These are phyloP conservation scores for Drosophila bocqueti DNA, from an alignment of 1,140 invertebrate genomes.

Conservation along the genomic window DNA sequence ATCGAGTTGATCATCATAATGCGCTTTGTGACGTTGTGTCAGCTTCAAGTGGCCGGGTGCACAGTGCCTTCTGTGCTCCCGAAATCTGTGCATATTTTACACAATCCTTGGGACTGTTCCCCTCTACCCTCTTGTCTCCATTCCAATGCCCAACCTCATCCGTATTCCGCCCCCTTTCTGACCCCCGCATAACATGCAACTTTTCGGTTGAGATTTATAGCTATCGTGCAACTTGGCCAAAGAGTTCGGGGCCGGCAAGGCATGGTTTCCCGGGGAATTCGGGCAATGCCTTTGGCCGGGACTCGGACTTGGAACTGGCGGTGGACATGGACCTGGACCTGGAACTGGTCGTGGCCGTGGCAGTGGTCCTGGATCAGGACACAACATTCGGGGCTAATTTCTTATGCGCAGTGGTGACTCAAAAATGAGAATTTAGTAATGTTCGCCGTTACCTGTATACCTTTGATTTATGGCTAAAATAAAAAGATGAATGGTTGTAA, in stretches of 20 bases:
- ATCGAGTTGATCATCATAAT: conserved; percentile 76
- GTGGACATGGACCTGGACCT: conserved; percentile 4
- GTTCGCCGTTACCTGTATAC: neutral
- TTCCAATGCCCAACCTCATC: neutral
- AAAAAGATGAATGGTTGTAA: conserved; percentile 6
- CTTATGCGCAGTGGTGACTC: conserved; percentile 25
- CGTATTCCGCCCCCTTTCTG: neutral
- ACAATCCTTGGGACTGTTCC: conserved; percentile 55
- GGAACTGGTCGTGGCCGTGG: conserved; percentile 45
- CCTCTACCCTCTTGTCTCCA: neutral
- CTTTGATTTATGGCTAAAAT: conserved; percentile 11
- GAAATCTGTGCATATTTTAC: conserved; percentile 76
- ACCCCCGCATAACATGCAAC: conserved; percentile 45
- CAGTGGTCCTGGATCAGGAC: conserved; percentile 28
- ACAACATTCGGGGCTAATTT: conserved; percentile 32
- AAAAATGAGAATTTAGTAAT: conserved; percentile 28
- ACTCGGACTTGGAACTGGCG: conserved; percentile 16
- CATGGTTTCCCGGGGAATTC: conserved; percentile 49
- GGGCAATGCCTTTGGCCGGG: conserved; percentile 65
- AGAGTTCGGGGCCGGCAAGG: conserved; percentile 28
- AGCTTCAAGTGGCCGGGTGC: conserved; percentile 61
- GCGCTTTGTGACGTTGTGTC: conserved; percentile 78
- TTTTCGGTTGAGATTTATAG: conserved; percentile 75
- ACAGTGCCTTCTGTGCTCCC: conserved; percentile 38
- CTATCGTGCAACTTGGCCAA: conserved; percentile 70